phyloP scores from a whole-genome alignment of 2,113 vertebrate genomes.

The Indicator maculatus region DNA sequence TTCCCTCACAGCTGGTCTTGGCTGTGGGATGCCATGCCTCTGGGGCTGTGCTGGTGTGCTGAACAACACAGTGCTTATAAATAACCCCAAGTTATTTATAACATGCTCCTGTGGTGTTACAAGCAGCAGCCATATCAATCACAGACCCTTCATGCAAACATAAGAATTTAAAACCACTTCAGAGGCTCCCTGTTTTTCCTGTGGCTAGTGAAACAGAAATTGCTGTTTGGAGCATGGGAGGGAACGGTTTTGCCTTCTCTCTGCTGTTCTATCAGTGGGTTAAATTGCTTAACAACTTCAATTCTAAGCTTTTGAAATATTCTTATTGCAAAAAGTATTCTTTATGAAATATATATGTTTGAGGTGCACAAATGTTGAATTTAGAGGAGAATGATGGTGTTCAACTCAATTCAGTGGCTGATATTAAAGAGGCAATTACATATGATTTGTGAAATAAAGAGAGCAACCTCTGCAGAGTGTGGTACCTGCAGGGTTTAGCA shows the following conservation, averaged over 20 bases:
- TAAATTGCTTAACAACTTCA: constrained; percentile 24
- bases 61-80: neutral
- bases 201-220: neutral
- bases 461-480: neutral
- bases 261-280: neutral
- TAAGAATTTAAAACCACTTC: neutral
- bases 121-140: neutral
- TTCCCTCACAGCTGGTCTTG: rapidly evolving
- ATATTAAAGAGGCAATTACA: constrained; percentile 53
- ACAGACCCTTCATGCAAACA: neutral
- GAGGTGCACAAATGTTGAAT: neutral
- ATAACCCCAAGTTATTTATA: neutral
- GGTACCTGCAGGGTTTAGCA: constrained; percentile 35
- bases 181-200: neutral
- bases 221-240: neutral
- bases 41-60: neutral
- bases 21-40: neutral
- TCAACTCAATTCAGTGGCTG: neutral
- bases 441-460: constrained; percentile 50
- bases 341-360: neutral
- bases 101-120: rapidly evolving
- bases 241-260: neutral
- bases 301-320: neutral
- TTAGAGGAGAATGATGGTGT: neutral
- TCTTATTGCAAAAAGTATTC: neutral